A percentile compares a stretch with the other conserved stretches of the same genome.
Evolutionary conservation across 2,888 invertebrate genomes (phyloP).

Genomic region (Opisthograptis luteolata): DNA sequence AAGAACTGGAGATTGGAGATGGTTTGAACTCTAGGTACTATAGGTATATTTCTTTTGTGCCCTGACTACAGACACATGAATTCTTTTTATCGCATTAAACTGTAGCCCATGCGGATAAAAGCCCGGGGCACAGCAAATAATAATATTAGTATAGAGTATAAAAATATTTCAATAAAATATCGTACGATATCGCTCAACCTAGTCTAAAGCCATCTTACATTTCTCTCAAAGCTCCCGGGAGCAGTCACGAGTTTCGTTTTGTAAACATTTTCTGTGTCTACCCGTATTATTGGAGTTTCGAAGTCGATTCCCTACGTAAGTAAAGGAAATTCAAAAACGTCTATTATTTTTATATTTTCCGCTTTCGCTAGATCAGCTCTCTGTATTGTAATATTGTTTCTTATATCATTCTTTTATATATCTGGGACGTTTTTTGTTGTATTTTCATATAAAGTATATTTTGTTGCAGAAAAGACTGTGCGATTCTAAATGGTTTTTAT

Average conservation of each 20-base stretch:
- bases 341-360: conserved; percentile 37
- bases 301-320: conserved; percentile 40
- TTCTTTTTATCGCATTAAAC: too few species aligned
- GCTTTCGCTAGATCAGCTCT: conserved; percentile 25
- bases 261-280: conserved; percentile 43
- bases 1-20: too few species aligned
- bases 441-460: too few species aligned
- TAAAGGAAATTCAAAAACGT: conserved; percentile 39
- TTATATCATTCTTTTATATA: neutral
- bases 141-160: neutral
- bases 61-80: too few species aligned
- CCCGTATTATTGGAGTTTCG: conserved; percentile 46
- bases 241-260: conserved; percentile 38
- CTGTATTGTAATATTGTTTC: conserved; percentile 20
- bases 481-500: too few species aligned
- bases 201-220: conserved; percentile 32
- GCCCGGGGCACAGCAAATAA: too few species aligned
- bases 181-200: conserved; percentile 5
- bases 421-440: too few species aligned
- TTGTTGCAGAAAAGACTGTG: too few species aligned
- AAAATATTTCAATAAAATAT: conserved; percentile 10
- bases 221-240: conserved; percentile 39
- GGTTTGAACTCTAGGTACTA: too few species aligned
- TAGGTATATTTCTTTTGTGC: too few species aligned
- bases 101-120: too few species aligned